A percentile compares a stretch with the other conserved stretches of the same genome.
These are phyloP conservation scores for Lagorchestes hirsutus DNA, from an alignment of 2,797 vertebrate species.

Conservation along the genomic window DNA sequence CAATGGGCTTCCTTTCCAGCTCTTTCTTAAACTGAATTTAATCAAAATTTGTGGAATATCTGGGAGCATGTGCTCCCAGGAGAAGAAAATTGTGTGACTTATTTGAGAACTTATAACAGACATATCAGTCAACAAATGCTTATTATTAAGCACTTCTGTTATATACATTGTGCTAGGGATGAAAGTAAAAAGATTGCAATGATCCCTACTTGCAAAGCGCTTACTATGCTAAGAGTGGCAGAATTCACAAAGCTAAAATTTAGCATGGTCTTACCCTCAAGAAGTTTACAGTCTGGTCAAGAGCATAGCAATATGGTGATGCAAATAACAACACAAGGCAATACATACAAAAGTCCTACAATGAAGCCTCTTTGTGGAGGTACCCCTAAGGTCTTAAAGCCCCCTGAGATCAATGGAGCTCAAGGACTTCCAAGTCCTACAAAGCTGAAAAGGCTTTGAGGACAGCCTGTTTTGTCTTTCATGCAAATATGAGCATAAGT, in stretches of 20 bases:
- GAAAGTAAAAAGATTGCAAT: neutral
- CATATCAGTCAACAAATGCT: neutral
- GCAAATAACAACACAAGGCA: neutral
- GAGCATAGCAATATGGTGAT: neutral
- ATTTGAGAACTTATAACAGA: neutral
- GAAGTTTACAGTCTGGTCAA: neutral
- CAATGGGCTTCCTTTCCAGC: neutral
- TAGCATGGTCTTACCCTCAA: neutral
- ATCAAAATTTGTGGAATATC: neutral
- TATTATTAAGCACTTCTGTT: neutral
- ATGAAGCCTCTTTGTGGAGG: neutral
- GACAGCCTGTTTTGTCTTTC: neutral
- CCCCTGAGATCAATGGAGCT: neutral
- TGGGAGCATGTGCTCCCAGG: neutral
- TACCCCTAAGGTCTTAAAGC: neutral
- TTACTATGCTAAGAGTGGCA: neutral
- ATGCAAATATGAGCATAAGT: neutral
- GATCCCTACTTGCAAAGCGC: neutral
- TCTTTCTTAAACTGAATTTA: neutral
- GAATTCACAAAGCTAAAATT: neutral
- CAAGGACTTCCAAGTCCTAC: neutral
- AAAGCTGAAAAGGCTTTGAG: neutral
- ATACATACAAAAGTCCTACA: neutral
- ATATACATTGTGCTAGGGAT: neutral
- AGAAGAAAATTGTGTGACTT: neutral